Conservation (phyloP, 2,113 vertebrate species). For the Cololabis saira region DNA sequence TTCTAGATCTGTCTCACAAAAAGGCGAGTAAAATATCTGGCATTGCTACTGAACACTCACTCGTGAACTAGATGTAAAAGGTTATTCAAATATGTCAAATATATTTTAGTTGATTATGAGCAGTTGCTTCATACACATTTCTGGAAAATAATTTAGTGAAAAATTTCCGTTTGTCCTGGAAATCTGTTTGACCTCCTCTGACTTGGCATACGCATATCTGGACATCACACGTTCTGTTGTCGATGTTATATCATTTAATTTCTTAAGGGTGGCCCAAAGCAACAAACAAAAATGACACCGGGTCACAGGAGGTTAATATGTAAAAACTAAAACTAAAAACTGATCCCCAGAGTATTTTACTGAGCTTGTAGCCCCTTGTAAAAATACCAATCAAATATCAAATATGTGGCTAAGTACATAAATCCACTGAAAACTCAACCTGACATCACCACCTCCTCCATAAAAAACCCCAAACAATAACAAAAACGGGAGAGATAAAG, state of each 20-base stretch:
- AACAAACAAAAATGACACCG: no score
- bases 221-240: no score
- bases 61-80: neutral
- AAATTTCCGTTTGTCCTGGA: neutral
- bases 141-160: no score
- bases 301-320: no score
- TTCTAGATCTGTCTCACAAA: slow-evolving; percentile 67
- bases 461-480: neutral
- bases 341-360: no score
- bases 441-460: neutral
- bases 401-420: no score
- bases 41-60: neutral
- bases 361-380: no score
- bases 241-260: no score
- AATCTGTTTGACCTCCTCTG: neutral
- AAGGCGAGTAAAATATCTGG: neutral
- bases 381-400: no score
- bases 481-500: neutral
- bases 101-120: neutral
- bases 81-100: neutral
- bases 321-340: no score
- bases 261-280: no score
- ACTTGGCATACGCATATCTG: no score
- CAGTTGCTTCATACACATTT: neutral
- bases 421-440: neutral